Conservation (phyloP, 2,888 invertebrate genomes). For the Tigriopus californicus region DNA sequence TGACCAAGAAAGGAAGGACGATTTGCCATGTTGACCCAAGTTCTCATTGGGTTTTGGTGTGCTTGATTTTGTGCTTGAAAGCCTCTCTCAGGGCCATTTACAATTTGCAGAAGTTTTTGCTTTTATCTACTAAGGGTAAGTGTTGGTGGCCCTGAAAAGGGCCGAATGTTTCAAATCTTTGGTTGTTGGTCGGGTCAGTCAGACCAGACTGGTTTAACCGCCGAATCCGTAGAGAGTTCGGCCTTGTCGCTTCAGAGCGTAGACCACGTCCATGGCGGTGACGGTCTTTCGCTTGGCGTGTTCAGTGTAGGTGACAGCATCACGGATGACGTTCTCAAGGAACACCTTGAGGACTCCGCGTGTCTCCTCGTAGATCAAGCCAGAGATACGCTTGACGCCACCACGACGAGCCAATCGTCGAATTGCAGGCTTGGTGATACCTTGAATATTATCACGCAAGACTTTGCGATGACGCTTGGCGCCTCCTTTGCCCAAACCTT, state of each 20-base stretch:
- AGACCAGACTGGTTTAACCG: conserved; percentile 30
- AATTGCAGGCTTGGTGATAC: conserved; percentile 57
- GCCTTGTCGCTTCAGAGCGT: conserved; percentile 62
- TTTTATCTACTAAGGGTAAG: no score
- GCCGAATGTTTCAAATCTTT: conserved; percentile 17
- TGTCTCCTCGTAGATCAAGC: conserved; percentile 58
- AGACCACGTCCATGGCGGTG: conserved; percentile 71
- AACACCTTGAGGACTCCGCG: conserved; percentile 59
- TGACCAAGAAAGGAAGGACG: no score
- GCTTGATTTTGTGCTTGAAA: no score
- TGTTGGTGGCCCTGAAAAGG: conserved; percentile 18
- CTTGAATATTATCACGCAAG: conserved; percentile 54
- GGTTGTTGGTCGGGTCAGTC: no score
- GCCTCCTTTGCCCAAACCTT: conserved; percentile 57
- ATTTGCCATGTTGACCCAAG: no score
- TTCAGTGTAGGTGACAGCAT: conserved; percentile 66
- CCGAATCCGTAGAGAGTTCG: conserved; percentile 63
- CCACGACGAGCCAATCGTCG: conserved; percentile 47
- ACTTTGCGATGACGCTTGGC: conserved; percentile 68
- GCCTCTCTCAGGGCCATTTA: no score
- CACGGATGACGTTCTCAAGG: conserved; percentile 60
- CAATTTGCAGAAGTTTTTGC: no score
- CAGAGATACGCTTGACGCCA: conserved; percentile 43
- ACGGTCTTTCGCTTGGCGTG: conserved; percentile 74
- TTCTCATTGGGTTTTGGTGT: no score